Percentiles rank a stretch among this genome's conserved stretches.
phyloP scores from a whole-genome alignment of 2,888 invertebrate species.

The Tetrapedia diversipes region DNA sequence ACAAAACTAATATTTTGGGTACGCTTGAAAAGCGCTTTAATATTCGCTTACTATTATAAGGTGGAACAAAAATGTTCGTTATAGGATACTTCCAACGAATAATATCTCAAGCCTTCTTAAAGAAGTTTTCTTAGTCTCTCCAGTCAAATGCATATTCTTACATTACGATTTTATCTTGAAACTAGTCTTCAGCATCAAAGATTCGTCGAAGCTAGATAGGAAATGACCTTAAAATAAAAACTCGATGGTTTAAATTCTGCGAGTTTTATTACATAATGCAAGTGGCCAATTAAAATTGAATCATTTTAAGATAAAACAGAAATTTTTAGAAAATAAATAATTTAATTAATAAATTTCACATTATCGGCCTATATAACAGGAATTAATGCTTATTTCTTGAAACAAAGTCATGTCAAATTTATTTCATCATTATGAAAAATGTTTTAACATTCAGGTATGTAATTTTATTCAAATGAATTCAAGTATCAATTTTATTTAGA shows the following conservation, averaged over 20 bases:
- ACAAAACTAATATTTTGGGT: constrained; percentile 63
- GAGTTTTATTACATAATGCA: constrained; percentile 30
- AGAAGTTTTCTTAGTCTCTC: constrained; percentile 27
- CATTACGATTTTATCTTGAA: constrained; percentile 26
- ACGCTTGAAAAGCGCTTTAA: constrained; percentile 61
- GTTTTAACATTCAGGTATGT: neutral
- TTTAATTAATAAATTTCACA: constrained; percentile 31
- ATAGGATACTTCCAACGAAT: constrained; percentile 41
- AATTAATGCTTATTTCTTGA: constrained; percentile 29
- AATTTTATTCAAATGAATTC: neutral
- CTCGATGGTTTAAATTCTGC: constrained; percentile 19
- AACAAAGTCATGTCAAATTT: constrained; percentile 1
- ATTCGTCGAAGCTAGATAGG: constrained; percentile 32
- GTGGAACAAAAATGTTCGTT: constrained; percentile 35
- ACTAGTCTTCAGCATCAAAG: constrained; percentile 47
- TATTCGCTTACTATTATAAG: constrained; percentile 42
- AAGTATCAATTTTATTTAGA: constrained; percentile 12
- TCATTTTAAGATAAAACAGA: constrained; percentile 23
- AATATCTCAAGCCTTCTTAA: constrained; percentile 37
- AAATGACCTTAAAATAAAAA: neutral
- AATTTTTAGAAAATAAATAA: constrained; percentile 6
- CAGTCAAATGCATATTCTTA: constrained; percentile 21
- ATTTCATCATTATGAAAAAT: neutral
- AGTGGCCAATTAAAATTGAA: constrained; percentile 50
- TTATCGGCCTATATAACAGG: constrained; percentile 32